phyloP scores from a whole-genome alignment of 1,140 invertebrate species.

The Drosophila micromelanica region DNA sequence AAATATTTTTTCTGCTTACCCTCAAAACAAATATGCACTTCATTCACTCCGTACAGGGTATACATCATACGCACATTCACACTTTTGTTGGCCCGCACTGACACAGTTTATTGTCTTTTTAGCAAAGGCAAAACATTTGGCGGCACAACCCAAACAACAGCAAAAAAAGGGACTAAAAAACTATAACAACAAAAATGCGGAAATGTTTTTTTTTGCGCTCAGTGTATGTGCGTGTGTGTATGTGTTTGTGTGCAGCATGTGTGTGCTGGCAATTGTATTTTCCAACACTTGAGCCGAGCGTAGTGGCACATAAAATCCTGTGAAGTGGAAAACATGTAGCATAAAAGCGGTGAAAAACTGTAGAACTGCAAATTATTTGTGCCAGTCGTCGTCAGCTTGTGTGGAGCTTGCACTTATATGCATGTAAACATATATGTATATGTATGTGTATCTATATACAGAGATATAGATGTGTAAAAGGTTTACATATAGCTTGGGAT shows the following conservation, averaged over 20 bases:
- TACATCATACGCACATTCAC: slow-evolving; percentile 16
- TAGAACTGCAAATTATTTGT: slow-evolving; percentile 79
- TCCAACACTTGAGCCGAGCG: slow-evolving; percentile 79
- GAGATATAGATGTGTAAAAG: slow-evolving; percentile 4
- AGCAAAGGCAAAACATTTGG: slow-evolving; percentile 68
- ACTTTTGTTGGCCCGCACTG: slow-evolving; percentile 49
- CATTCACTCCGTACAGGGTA: slow-evolving; percentile 36
- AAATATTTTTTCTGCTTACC: too few relatives aligned
- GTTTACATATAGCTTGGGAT: slow-evolving; percentile 7
- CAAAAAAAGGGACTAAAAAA: slow-evolving; percentile 9
- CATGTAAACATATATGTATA: slow-evolving; percentile 7
- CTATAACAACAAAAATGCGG: slow-evolving; percentile 52
- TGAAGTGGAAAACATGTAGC: slow-evolving; percentile 80
- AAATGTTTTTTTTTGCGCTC: slow-evolving; percentile 52
- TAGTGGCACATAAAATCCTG: slow-evolving; percentile 81
- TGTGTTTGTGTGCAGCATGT: slow-evolving; percentile 16
- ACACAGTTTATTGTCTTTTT: slow-evolving; percentile 74
- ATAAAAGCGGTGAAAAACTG: slow-evolving; percentile 67
- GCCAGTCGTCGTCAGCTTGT: slow-evolving; percentile 27
- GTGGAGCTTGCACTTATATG: not conserved
- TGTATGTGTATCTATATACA: not conserved
- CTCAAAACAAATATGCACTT: too few relatives aligned
- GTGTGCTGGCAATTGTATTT: slow-evolving; percentile 77
- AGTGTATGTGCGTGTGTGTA: slow-evolving; percentile 3
- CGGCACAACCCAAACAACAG: slow-evolving; percentile 50